Evolutionary conservation across 1,140 invertebrate genomes (phyloP), one percentile per base, ranked within the genome.

Genomic region (Dolichoris vasculosae): DNA sequence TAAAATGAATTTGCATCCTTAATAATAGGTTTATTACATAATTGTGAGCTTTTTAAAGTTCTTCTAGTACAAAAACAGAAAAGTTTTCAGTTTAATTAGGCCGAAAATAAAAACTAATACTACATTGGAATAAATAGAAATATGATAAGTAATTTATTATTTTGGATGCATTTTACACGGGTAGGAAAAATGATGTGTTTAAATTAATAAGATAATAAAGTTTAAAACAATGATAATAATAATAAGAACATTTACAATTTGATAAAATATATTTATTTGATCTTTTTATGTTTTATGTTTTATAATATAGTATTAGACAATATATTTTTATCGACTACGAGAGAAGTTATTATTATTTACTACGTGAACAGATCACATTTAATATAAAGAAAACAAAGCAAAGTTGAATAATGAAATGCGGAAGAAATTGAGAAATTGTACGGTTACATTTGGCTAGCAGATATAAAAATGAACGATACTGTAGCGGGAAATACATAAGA

Each of bases 381-480:
- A 59, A 59, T 59, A 59, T 4, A 30, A 69, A 69, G 67, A 20
- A 38, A 23, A 69, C 17, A 38, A 69, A 15, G 17, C 30, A 69
- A 69, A 32, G 17, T 32, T 13, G 35, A 23, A 30, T 7, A 20
- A 30, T 43, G 73, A 76, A 77, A 67, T 26, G 40, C 38, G 73
- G 38, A 13, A 75, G 30, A 77, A 85, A 85, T 85, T 85, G 84
- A 77, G 69, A 85, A 85, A 82, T 85, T 46, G 32, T 35, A 63
- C 4, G 35, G 20, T 8, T 67, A 55, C 30, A 67, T 17, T 43
- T 46, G 59, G 32, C 63, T 78, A 30, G 43, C 23, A 64, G 38
- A 81, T 80, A 84, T 82, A 82, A 86, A 82, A 86, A 77, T 43
- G 64, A 82, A 82, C 79, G 84, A 81, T 38, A 2, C 48, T 38